phyloP scores from a whole-genome alignment of 2,888 invertebrate genomes.

The Fragum whitleyi region DNA sequence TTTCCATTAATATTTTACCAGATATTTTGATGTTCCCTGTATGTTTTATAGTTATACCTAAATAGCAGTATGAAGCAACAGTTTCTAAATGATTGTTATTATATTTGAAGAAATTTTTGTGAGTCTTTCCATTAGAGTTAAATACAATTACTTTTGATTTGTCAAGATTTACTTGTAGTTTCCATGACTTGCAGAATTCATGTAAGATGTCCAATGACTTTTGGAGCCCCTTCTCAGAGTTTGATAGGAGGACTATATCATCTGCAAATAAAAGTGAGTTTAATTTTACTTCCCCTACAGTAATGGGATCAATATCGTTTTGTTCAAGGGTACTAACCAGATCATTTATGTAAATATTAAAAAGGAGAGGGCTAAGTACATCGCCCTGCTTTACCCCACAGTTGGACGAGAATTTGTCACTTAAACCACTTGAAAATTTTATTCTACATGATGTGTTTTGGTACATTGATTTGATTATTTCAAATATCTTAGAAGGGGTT shows the following conservation, averaged over 20 bases:
- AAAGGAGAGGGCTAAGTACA: conserved; percentile 24
- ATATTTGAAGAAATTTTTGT: conserved; percentile 1
- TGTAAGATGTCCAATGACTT: conserved; percentile 9
- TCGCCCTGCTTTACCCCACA: conserved; percentile 12
- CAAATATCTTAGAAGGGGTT: conserved; percentile 16
- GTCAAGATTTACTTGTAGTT: conserved; percentile 19
- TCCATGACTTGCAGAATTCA: conserved; percentile 23
- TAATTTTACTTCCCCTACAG: too few species aligned
- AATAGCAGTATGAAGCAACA: conserved; percentile 18
- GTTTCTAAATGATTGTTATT: conserved; percentile 12
- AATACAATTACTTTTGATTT: conserved; percentile 39
- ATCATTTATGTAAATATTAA: conserved; percentile 34
- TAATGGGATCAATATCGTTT: too few species aligned
- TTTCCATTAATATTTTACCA: conserved; percentile 10
- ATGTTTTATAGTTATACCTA: conserved; percentile 20
- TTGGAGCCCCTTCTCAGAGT: conserved; percentile 31
- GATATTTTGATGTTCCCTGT: conserved; percentile 3
- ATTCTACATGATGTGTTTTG: conserved; percentile 16
- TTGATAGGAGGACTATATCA: conserved; percentile 32
- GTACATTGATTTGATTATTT: conserved; percentile 41
- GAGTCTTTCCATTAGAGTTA: conserved; percentile 26
- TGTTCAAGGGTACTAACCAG: too few species aligned
- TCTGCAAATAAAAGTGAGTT: too few species aligned
- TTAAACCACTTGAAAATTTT: too few species aligned
- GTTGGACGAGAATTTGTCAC: too few species aligned